Evolutionary conservation across 2,113 vertebrate genomes (phyloP).

Genomic region (Atherinomorus stipes): DNA sequence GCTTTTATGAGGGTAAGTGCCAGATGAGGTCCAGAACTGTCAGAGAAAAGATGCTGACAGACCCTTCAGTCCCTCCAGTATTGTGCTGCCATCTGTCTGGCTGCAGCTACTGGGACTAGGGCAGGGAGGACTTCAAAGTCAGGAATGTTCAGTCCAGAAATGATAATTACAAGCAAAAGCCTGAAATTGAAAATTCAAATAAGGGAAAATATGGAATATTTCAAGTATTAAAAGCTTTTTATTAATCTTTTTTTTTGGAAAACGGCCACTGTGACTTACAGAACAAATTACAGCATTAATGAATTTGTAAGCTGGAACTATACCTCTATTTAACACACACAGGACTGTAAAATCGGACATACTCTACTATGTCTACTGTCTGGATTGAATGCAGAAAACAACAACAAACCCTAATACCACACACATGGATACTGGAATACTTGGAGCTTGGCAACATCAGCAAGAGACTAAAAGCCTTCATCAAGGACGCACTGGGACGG

Average conservation of each 20-base stretch:
- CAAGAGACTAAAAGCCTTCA: too few relatives aligned
- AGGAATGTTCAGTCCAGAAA: not conserved
- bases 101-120: slow-evolving; percentile 29
- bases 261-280: not conserved
- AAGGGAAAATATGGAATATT: not conserved
- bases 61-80: slow-evolving; percentile 38
- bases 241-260: too few relatives aligned
- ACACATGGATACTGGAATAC: too few relatives aligned
- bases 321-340: too few relatives aligned
- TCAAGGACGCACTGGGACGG: too few relatives aligned
- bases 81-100: slow-evolving; percentile 55
- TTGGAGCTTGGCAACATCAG: too few relatives aligned
- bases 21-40: slow-evolving; percentile 36
- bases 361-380: too few relatives aligned
- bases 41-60: slow-evolving; percentile 35
- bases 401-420: too few relatives aligned
- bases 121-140: not conserved
- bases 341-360: too few relatives aligned
- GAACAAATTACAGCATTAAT: not conserved
- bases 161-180: not conserved
- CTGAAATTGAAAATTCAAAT: not conserved
- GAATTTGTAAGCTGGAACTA: too few relatives aligned
- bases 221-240: not conserved
- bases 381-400: too few relatives aligned
- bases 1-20: slow-evolving; percentile 24